Evolutionary conservation across 1,140 invertebrate genomes (phyloP).

Genomic region (Neodiprion lecontei): DNA sequence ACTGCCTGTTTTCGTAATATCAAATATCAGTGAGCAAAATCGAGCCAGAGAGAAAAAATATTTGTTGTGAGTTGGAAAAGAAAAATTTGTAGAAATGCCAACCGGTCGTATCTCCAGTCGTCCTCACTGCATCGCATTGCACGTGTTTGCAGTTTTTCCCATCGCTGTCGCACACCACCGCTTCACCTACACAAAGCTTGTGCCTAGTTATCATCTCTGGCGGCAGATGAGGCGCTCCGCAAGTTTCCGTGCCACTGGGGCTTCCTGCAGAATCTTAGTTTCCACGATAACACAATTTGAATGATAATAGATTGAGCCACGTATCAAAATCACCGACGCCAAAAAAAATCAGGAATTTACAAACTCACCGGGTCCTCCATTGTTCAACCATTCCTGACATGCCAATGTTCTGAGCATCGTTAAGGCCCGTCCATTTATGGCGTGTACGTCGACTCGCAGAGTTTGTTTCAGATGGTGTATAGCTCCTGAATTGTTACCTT

Average conservation of each 20-base stretch:
- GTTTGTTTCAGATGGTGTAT: conserved; percentile 73
- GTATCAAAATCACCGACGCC: too few species aligned
- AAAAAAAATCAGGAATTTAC: too few species aligned
- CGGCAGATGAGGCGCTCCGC: conserved; percentile 25
- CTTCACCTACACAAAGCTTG: conserved; percentile 38
- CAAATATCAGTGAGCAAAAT: background rate
- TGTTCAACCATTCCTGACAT: conserved; percentile 61
- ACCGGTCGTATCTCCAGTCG: conserved; percentile 30
- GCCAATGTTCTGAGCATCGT: conserved; percentile 66
- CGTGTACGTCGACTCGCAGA: conserved; percentile 65
- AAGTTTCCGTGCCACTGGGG: conserved; percentile 22
- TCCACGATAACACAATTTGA: too few species aligned
- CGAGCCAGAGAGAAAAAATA: background rate
- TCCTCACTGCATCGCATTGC: conserved; percentile 38
- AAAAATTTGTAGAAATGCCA: background rate
- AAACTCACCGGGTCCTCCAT: conserved; percentile 13
- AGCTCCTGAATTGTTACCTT: conserved; percentile 72
- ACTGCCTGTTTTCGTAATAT: background rate
- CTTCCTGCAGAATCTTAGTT: background rate
- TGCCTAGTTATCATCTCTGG: conserved; percentile 34
- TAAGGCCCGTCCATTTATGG: conserved; percentile 63
- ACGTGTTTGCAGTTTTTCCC: conserved; percentile 41
- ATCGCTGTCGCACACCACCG: conserved; percentile 38
- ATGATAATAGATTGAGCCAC: too few species aligned
- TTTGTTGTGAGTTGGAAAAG: too few species aligned